phyloP scores from a whole-genome alignment of 2,888 invertebrate species.

The Liodrosophila aerea region DNA sequence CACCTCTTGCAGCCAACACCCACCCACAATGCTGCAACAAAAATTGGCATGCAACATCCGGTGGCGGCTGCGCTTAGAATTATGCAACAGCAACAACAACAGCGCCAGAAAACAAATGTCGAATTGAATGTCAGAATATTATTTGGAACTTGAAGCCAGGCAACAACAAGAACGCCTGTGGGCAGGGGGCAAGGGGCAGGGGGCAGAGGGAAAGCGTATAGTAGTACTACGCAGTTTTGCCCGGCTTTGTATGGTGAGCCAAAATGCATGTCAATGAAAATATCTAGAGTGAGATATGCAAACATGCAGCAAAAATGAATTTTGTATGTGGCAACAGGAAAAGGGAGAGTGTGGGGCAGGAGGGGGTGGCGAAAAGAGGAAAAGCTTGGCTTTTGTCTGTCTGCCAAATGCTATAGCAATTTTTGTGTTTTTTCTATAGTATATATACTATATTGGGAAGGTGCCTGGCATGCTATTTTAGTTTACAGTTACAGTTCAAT shows the following conservation, averaged over 20 bases:
- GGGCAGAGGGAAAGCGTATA: background rate
- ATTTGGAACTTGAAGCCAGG: slow-evolving; percentile 44
- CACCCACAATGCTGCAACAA: slow-evolving; percentile 31
- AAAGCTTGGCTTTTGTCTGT: slow-evolving; percentile 10
- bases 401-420: slow-evolving; percentile 37
- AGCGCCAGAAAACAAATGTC: slow-evolving; percentile 68
- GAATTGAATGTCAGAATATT: slow-evolving; percentile 75
- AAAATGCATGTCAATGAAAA: slow-evolving; percentile 73
- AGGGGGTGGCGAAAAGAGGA: background rate
- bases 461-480: slow-evolving; percentile 1
- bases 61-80: slow-evolving; percentile 69
- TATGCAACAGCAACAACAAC: slow-evolving; percentile 47
- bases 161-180: background rate
- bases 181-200: background rate
- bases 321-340: slow-evolving; percentile 42
- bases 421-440: background rate
- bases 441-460: no score
- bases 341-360: background rate
- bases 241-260: slow-evolving; percentile 49
- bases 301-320: slow-evolving; percentile 69
- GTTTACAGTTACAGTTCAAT: slow-evolving; percentile 6
- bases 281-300: slow-evolving; percentile 67
- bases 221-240: slow-evolving; percentile 30
- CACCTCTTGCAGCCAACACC: background rate
- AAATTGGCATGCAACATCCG: slow-evolving; percentile 76